Percentiles rank a stretch among this genome's conserved stretches.
Conservation (phyloP, 2,888 invertebrate genomes). For the Stratiomys singularior region DNA sequence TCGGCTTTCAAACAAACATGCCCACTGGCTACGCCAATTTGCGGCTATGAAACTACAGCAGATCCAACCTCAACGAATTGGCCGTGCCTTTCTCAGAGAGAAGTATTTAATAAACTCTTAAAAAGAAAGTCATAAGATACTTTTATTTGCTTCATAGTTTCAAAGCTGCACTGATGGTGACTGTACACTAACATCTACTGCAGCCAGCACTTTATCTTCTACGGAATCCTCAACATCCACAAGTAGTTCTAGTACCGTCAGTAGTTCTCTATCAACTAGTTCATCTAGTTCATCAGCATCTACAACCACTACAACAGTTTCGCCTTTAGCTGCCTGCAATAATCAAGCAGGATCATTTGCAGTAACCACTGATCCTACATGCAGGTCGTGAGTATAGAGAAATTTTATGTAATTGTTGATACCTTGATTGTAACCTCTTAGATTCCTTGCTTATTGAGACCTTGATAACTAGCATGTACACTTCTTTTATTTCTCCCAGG, state of each 20-base stretch:
- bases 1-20: background rate
- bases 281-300: background rate
- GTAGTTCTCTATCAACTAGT: too few relatives aligned
- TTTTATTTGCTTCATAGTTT: background rate
- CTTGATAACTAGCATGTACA: too few relatives aligned
- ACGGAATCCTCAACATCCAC: background rate
- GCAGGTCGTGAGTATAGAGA: background rate
- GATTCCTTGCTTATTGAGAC: background rate
- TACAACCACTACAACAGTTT: background rate
- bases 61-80: background rate
- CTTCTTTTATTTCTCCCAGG: background rate
- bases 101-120: background rate
- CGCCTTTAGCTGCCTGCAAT: background rate
- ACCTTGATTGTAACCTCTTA: background rate
- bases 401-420: background rate
- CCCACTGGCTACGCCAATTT: background rate
- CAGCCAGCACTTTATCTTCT: too few relatives aligned
- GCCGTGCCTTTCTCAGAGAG: background rate
- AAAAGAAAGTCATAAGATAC: background rate
- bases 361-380: background rate
- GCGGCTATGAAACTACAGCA: background rate
- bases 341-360: background rate
- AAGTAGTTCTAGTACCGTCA: too few relatives aligned
- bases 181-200: background rate
- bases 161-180: background rate